A percentile compares a stretch with the other conserved stretches of the same genome.
Conservation (phyloP, 2,888 invertebrate species). For the Willowsia nigromaculata region DNA sequence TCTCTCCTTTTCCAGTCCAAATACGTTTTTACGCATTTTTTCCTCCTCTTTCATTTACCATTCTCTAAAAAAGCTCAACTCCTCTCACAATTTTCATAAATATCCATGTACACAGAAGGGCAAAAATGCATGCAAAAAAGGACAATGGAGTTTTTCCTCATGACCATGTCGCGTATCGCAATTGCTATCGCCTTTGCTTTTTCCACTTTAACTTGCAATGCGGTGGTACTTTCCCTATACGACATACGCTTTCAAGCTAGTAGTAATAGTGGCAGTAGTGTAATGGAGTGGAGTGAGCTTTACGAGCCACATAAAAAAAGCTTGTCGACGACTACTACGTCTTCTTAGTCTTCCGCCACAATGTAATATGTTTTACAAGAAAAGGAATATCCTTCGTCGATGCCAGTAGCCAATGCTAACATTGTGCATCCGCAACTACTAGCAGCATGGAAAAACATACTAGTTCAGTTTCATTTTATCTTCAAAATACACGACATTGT, state of each 20-base stretch:
- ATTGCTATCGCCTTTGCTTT: background rate
- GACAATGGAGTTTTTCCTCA: background rate
- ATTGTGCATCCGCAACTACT: background rate
- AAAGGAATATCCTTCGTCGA: background rate
- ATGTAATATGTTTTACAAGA: slow-evolving; percentile 12
- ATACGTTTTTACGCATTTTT: slow-evolving; percentile 2
- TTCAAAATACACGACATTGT: background rate
- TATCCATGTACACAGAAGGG: slow-evolving; percentile 7
- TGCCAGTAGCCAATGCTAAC: background rate
- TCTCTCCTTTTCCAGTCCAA: background rate
- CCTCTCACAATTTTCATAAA: slow-evolving; percentile 3
- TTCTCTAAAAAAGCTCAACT: background rate
- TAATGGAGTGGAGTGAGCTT: slow-evolving; percentile 51
- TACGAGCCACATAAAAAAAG: slow-evolving; percentile 62
- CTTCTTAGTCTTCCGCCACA: background rate
- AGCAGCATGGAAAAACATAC: background rate
- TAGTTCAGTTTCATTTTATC: background rate
- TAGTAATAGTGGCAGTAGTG: background rate
- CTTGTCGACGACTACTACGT: slow-evolving; percentile 13
- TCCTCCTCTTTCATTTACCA: background rate
- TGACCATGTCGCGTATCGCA: slow-evolving; percentile 7
- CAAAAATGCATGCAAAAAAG: background rate
- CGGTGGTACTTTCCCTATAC: background rate
- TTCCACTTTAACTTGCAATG: background rate
- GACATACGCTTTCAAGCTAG: background rate